phyloP scores from a whole-genome alignment of 1,140 invertebrate species.

The Bombus waltoni region DNA sequence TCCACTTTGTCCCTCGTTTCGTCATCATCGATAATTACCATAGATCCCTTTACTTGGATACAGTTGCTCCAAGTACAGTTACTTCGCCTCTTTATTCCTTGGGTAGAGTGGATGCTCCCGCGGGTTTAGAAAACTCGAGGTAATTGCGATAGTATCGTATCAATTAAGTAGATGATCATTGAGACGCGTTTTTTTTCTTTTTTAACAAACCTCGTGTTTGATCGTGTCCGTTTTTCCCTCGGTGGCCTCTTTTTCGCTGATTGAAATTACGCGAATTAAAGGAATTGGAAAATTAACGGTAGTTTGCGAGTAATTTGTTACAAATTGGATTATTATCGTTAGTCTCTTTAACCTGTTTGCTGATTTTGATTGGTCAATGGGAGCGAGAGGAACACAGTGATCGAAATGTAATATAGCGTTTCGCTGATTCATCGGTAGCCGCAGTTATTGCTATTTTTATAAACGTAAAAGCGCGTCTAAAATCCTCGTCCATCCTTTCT shows the following conservation, averaged over 20 bases:
- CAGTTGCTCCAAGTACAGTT: slow-evolving; percentile 52
- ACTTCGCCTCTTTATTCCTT: slow-evolving; percentile 11
- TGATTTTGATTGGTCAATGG: not conserved
- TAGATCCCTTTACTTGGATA: slow-evolving; percentile 38
- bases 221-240: not conserved
- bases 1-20: slow-evolving; percentile 43
- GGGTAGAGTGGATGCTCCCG: not conserved
- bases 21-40: slow-evolving; percentile 39
- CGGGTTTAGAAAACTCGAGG: not conserved
- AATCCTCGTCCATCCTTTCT: not conserved
- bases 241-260: not conserved
- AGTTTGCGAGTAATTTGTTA: slow-evolving; percentile 4
- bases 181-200: not conserved
- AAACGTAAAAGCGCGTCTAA: not conserved
- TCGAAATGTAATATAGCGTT: not conserved
- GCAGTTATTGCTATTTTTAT: not conserved
- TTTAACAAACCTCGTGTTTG: not conserved
- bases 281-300: not conserved
- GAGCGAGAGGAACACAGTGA: not conserved
- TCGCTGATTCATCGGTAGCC: not conserved
- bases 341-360: not conserved
- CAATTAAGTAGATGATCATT: not conserved
- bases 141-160: slow-evolving; percentile 10
- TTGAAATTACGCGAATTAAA: not conserved
- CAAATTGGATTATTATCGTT: not conserved